phyloP scores from a whole-genome alignment of 2,888 invertebrate genomes.

The Thera obeliscata region DNA sequence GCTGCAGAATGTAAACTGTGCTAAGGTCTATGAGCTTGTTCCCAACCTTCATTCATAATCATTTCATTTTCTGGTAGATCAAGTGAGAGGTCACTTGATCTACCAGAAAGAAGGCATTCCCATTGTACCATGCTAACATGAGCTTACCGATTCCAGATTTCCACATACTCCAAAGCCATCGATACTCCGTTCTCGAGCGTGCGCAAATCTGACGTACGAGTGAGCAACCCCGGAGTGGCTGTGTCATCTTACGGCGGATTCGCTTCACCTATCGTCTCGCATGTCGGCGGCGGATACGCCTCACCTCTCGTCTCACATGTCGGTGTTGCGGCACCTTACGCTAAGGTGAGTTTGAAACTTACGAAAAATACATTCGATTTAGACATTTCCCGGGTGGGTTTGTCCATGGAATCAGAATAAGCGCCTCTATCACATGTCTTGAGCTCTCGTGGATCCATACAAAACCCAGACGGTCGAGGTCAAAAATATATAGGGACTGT shows the following conservation, averaged over 20 bases:
- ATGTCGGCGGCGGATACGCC: conserved; percentile 59
- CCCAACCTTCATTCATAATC: no score
- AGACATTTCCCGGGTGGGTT: no score
- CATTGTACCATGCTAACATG: background rate
- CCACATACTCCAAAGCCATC: conserved; percentile 88
- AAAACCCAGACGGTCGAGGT: no score
- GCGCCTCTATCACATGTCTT: no score
- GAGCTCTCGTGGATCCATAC: no score
- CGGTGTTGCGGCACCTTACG: conserved; percentile 67
- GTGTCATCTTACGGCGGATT: conserved; percentile 56
- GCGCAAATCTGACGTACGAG: conserved; percentile 88
- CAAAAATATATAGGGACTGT: no score
- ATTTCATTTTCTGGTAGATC: no score
- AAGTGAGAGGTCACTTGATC: no score
- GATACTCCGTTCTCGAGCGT: conserved; percentile 90
- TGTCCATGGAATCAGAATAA: no score
- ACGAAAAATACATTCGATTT: no score
- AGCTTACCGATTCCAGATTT: conserved; percentile 70
- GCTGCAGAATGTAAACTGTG: no score
- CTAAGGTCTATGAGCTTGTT: no score
- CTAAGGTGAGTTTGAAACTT: conserved; percentile 58
- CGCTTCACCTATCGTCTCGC: conserved; percentile 69
- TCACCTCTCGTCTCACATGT: conserved; percentile 69
- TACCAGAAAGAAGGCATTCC: background rate
- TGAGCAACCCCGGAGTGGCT: conserved; percentile 86